phyloP scores from a whole-genome alignment of 2,888 invertebrate species.

The Plebejus argus region DNA sequence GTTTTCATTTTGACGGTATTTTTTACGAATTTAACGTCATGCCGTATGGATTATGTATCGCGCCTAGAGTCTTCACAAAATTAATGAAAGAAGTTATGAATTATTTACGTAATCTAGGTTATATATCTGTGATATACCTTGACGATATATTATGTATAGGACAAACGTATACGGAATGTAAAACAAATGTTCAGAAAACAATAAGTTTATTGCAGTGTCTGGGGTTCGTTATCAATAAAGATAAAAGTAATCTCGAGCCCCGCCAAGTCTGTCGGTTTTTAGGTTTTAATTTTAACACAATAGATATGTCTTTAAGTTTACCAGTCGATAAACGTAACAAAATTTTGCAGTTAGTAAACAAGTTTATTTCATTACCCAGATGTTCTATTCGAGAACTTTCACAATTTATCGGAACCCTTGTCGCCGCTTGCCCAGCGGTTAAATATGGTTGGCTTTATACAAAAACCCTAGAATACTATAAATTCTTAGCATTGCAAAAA shows the following conservation, averaged over 20 bases:
- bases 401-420: conserved; percentile 40
- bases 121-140: too few relatives aligned
- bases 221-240: conserved; percentile 36
- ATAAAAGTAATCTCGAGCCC: conserved; percentile 36
- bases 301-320: conserved; percentile 27
- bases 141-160: conserved; percentile 39
- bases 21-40: conserved; percentile 27
- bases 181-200: conserved; percentile 32
- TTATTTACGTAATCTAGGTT: too few relatives aligned
- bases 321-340: conserved; percentile 34
- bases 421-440: conserved; percentile 42
- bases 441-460: conserved; percentile 39
- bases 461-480: conserved; percentile 35
- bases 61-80: conserved; percentile 29
- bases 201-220: conserved; percentile 30
- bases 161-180: conserved; percentile 1
- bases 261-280: conserved; percentile 32
- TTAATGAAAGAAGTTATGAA: conserved; percentile 32
- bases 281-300: conserved; percentile 29
- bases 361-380: conserved; percentile 20
- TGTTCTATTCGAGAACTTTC: conserved; percentile 39
- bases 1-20: background rate
- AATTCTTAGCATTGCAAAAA: conserved; percentile 14
- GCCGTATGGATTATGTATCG: conserved; percentile 24
- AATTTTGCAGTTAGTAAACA: conserved; percentile 28